Percentiles rank a stretch among this genome's conserved stretches.
phyloP scores from a whole-genome alignment of 2,888 invertebrate genomes.

The Eupithecia centaureata region DNA sequence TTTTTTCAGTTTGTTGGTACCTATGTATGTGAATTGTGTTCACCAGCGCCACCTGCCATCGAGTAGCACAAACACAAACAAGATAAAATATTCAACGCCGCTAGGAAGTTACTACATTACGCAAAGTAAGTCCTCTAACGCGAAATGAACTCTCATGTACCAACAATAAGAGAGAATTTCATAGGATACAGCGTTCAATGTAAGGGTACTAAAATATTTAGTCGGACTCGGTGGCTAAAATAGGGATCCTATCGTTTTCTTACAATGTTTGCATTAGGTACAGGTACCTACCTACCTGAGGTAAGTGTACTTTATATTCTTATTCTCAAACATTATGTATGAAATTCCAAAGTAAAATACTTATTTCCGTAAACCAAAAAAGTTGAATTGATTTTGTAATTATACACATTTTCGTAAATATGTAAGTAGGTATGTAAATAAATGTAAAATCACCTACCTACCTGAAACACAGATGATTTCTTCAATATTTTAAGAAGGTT shows the following conservation, averaged over 20 bases:
- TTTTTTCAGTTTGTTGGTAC: not conserved
- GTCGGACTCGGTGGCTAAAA: conserved; percentile 58
- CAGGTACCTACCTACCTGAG: too few species aligned
- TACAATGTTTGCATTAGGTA: conserved; percentile 53
- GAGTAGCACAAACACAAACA: conserved; percentile 47
- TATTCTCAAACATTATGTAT: not conserved
- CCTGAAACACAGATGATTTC: not conserved
- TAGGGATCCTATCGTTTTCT: conserved; percentile 57
- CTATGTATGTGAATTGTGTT: not conserved
- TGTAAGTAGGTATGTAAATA: not conserved
- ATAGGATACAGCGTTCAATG: conserved; percentile 49
- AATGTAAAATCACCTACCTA: not conserved
- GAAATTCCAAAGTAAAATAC: not conserved
- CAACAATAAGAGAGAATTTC: conserved; percentile 50
- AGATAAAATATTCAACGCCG: conserved; percentile 69
- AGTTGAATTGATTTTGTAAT: too few species aligned
- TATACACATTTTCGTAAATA: not conserved
- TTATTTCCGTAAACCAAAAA: not conserved
- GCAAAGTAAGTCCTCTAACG: conserved; percentile 51
- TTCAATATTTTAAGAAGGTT: not conserved
- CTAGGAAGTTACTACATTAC: conserved; percentile 71
- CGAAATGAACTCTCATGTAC: conserved; percentile 49
- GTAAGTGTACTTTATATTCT: not conserved
- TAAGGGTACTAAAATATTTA: conserved; percentile 72
- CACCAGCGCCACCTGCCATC: conserved; percentile 27